Base-by-base conservation (phyloP, 2,888 invertebrate genomes). In the Amiota mariae region DNA sequence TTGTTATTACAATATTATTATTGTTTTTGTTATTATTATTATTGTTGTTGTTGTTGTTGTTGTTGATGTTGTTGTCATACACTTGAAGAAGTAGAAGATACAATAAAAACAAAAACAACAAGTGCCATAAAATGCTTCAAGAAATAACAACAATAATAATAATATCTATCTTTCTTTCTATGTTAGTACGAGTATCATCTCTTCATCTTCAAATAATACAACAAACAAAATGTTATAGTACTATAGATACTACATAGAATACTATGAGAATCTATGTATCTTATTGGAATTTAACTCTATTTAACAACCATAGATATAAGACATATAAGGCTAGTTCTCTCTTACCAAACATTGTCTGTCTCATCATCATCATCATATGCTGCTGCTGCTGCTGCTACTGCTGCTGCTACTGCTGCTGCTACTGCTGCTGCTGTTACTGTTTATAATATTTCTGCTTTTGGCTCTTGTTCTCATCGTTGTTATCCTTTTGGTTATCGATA, bases 41-140 rank as follows among this genome's bases (percentile, higher is more conserved):
- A 24, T 24, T 24, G 1, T n/a, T n/a, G n/a, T 13, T 51, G 2
- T 51, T n/a, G 4, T n/a, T 51, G 51, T n/a, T n/a, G n/a, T n/a
- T n/a, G n/a, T n/a, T n/a, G n/a, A n/a, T n/a, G n/a, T 51, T 51
- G 51, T n/a, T 51, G n/a, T 51, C n/a, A 51, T 51, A 57, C 15
- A 18, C 59, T 2, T 18, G 9, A 15, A 36, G 8, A 36, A 36
- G 36, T 6, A 36, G 36, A 6, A 36, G 20, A 20, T 20, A 10
- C 20, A 59, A 11, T 8, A 59, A 24, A 12, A 59, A 48, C 48
- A 66, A 51, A 46, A 68, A 48, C 13, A 68, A 68, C 54, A 66
- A 48, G 18, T 48, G 47, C 48, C 49, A 68, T 68, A 68, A 68
- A 68, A 68, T 54, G 67, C 13, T 63, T 10, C 18, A 36, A 36